Base-by-base conservation (phyloP, 2,888 invertebrate species). In the Drosophila lutescens region DNA sequence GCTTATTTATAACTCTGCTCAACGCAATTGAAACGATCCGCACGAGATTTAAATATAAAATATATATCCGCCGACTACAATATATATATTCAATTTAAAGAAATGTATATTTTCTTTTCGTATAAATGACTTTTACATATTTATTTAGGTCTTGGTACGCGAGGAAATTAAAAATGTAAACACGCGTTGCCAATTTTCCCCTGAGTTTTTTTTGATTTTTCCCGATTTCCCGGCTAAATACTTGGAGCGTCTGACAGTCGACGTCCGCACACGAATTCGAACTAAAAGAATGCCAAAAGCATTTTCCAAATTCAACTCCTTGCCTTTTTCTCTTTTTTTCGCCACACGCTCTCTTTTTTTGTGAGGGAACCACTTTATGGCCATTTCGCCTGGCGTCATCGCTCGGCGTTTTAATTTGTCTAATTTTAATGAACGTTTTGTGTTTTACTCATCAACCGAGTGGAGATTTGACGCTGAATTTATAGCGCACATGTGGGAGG, bases 231-330 rank as follows among this genome's bases (percentile, higher is more conserved):
- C 86, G 86, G 74, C 55, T 57, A 8, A 65, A 53, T 57, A 66
- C 53, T 61, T 53, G 73, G 54, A 65, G 70, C 58, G 75, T 59
- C 74, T 62, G 77, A 76, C 86, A 77, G 77, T 74, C 73, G 74
- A 70, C 86, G 60, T 66, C 74, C 72, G 62, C 86, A 79, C 79
- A 79, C 89, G 72, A 84, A 81, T 78, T 79, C 86, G 68, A 77
- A 88, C 88, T 88, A 84, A 81, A 86, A 78, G 79, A 71, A 77
- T 74, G 79, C 80, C 67, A 78, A 74, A 62, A 74, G 72, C 68
- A 71, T 77, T 80, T 41, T 88, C 88, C 90, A 88, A 90, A 89
- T 83, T 79, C 76, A 81, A 74, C 86, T 80, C 83, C 69, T 76
- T 69, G 66, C 55, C 67, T 62, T 62, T 60, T 74, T 69, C 59